Evolutionary conservation across 2,113 vertebrate genomes (phyloP).

Genomic region (Chrysochloris asiatica): DNA sequence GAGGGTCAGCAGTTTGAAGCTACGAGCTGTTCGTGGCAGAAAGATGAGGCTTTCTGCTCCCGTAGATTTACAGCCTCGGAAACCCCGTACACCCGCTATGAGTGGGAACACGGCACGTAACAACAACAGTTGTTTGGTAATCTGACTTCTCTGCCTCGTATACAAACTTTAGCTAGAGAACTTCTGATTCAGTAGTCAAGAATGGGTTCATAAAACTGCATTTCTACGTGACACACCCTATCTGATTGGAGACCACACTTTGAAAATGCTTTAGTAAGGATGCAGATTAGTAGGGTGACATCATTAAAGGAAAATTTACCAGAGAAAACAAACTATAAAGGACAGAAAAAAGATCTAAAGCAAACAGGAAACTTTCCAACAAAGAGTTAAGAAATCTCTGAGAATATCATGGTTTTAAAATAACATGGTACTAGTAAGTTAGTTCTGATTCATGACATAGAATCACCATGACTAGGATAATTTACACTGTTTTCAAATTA

Average conservation of each 20-base stretch:
- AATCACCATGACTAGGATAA: background rate
- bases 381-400: background rate
- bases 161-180: background rate
- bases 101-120: too few species aligned
- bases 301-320: background rate
- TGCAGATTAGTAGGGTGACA: background rate
- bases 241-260: background rate
- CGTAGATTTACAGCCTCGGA: too few species aligned
- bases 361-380: background rate
- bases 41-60: too few species aligned
- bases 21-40: too few species aligned
- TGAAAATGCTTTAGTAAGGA: background rate
- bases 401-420: too few species aligned
- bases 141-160: background rate
- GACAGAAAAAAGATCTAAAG: background rate
- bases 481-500: background rate
- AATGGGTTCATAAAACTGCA: background rate
- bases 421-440: background rate
- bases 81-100: too few species aligned
- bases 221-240: background rate
- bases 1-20: too few species aligned
- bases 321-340: background rate
- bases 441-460: background rate
- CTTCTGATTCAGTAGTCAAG: background rate
- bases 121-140: background rate